Percentiles rank a stretch among this genome's conserved stretches.
Evolutionary conservation across 2,113 vertebrate species (phyloP).

Genomic region (Rhinolophus ferrumequinum): DNA sequence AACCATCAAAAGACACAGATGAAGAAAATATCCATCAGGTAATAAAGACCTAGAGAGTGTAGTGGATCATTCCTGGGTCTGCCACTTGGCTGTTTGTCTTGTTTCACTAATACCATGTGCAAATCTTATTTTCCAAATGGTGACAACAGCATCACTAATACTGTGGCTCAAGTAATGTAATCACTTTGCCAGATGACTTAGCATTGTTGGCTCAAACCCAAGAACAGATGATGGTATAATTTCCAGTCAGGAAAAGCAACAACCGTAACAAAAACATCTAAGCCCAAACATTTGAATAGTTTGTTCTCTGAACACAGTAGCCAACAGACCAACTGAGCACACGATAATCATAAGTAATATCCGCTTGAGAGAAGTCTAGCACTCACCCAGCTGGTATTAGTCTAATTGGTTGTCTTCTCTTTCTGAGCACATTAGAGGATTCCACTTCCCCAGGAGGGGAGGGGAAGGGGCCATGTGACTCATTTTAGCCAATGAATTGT

Average conservation of each 20-base stretch:
- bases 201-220: conserved; percentile 26
- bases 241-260: conserved; percentile 32
- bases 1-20: neutral
- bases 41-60: neutral
- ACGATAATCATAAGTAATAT: neutral
- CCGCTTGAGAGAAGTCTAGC: neutral
- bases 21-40: neutral
- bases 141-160: conserved; percentile 15
- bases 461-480: neutral
- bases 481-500: neutral
- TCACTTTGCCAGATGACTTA: conserved; percentile 20
- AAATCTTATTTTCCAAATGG: conserved; percentile 50
- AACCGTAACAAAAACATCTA: conserved; percentile 15
- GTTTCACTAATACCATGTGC: neutral
- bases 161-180: neutral
- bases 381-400: neutral
- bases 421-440: neutral
- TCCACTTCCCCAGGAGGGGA: neutral
- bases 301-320: neutral
- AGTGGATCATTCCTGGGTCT: neutral
- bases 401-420: neutral
- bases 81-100: neutral
- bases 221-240: conserved; percentile 35
- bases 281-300: neutral
- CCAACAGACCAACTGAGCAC: neutral